Percentiles rank a stretch among this genome's conserved stretches.
Evolutionary conservation across 2,888 invertebrate genomes (phyloP).

Genomic region (Scrobipalpa atriplicella): DNA sequence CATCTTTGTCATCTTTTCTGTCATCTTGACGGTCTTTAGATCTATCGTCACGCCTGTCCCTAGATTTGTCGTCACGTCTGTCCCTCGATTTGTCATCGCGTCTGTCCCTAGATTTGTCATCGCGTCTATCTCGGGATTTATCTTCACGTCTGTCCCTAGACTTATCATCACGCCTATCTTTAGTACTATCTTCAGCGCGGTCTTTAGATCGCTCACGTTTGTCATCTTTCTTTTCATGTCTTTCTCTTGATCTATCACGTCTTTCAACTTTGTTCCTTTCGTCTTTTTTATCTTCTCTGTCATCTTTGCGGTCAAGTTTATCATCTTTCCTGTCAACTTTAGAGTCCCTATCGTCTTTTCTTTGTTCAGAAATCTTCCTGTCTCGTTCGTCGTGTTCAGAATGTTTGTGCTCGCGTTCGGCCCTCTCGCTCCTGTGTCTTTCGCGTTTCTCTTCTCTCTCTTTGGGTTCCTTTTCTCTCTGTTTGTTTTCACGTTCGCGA

Average conservation of each 20-base stretch:
- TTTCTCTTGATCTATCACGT: constrained; percentile 15
- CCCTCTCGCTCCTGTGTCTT: constrained; percentile 40
- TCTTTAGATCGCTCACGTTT: neutral
- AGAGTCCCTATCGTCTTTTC: constrained; percentile 26
- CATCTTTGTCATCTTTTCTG: no score
- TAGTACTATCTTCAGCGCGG: neutral
- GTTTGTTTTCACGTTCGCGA: constrained; percentile 39
- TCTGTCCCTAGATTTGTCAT: constrained; percentile 20
- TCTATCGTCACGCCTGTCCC: no score
- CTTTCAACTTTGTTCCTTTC: constrained; percentile 19
- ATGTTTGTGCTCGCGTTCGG: constrained; percentile 34
- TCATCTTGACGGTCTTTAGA: no score
- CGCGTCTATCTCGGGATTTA: neutral
- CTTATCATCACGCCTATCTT: constrained; percentile 6
- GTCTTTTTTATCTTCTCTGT: constrained; percentile 37
- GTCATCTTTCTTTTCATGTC: neutral
- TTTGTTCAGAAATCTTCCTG: constrained; percentile 32
- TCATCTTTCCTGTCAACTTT: constrained; percentile 8
- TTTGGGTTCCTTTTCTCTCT: constrained; percentile 35
- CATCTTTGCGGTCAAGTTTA: constrained; percentile 15
- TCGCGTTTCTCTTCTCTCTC: constrained; percentile 42
- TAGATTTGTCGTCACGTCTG: constrained; percentile 18
- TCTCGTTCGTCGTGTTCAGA: constrained; percentile 35
- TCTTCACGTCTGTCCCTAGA: neutral
- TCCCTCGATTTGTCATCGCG: constrained; percentile 2